These are phyloP conservation scores for Thymelicus sylvestris DNA, from an alignment of 2,888 invertebrate genomes.

Conservation along the genomic window DNA sequence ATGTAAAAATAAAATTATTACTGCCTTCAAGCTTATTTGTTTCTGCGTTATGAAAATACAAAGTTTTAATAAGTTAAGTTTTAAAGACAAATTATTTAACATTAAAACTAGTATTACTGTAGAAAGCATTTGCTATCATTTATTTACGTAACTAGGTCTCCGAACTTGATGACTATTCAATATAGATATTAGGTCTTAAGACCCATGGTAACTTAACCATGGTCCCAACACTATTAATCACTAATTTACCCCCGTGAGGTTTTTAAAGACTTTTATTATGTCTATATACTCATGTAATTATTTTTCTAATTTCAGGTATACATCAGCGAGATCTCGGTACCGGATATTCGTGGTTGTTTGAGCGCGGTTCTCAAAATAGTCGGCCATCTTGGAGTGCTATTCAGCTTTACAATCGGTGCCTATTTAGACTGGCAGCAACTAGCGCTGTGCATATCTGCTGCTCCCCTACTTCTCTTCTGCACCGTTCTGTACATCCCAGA, in stretches of 20 bases:
- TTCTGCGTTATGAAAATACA: not conserved
- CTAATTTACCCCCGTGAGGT: too few relatives aligned
- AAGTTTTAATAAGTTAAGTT: constrained; percentile 18
- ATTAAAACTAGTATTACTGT: too few relatives aligned
- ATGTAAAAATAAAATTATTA: constrained; percentile 61
- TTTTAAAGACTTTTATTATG: too few relatives aligned
- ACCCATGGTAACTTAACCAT: too few relatives aligned
- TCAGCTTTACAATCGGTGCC: constrained; percentile 93
- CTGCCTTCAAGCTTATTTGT: constrained; percentile 24
- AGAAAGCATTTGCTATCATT: too few relatives aligned
- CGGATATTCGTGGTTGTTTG: constrained; percentile 93
- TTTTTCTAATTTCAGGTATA: constrained; percentile 87
- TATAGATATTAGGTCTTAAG: too few relatives aligned
- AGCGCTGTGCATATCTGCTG: constrained; percentile 91
- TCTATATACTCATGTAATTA: not conserved
- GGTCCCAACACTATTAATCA: too few relatives aligned
- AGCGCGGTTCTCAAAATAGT: constrained; percentile 94
- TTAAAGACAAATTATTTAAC: not conserved
- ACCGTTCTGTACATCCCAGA: constrained; percentile 93
- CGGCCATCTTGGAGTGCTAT: constrained; percentile 93
- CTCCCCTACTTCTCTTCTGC: constrained; percentile 90
- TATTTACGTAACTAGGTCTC: too few relatives aligned
- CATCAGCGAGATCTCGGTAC: constrained; percentile 95
- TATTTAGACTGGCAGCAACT: constrained; percentile 94
- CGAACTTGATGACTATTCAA: too few relatives aligned